Evolutionary conservation across 2,888 invertebrate species (phyloP), one percentile per base, ranked within the genome.

Genomic region (Drosophila neonasuta): DNA sequence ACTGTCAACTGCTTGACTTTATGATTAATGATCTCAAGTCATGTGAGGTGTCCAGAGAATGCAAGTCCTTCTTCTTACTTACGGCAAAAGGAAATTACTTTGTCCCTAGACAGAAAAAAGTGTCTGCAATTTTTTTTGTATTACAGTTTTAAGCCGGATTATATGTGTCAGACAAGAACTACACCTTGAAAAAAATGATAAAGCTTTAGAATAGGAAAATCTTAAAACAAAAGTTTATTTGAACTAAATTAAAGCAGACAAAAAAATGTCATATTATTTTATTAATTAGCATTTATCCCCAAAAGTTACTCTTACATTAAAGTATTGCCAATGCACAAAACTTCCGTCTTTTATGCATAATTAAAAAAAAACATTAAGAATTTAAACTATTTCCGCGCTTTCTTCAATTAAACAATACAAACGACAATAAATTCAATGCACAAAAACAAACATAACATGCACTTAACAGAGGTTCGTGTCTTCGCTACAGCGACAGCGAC

Each of bases 401-500:
- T 41, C 13, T 41, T 41, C 7, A 6, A 41, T 7, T 41, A 41
- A 41, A 15, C 13, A 41, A 41, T 15, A 15, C 39, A 41, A 15
- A 20, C 8, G 11, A 7, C 15, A 49, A 49, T 11, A 32, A 17
- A 34, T 49, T 5, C 0, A 3, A 34, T 3, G 39, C 39, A 49
- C 11, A 34, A 17, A 32, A 17, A 2, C 1, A 13, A 42, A 8
- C 41, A 32, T 63, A 58, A 78, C 74, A 80, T 41, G 1, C 13
- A 2, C 6, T 9, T 62, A 69, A 69, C 85, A 68, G 55, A 49
- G 85, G 85, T 84, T 79, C 4, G 79, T 64, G 85, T 81, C 81
- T 13, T 4, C 3, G 54, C 74, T 79, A 48, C 0, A 10, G 9
- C 11, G 13, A 7, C n/a, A 17, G 45, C 4, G 30, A 1, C 4